phyloP scores from a whole-genome alignment of 2,113 vertebrate genomes.

The Peromyscus leucopus region DNA sequence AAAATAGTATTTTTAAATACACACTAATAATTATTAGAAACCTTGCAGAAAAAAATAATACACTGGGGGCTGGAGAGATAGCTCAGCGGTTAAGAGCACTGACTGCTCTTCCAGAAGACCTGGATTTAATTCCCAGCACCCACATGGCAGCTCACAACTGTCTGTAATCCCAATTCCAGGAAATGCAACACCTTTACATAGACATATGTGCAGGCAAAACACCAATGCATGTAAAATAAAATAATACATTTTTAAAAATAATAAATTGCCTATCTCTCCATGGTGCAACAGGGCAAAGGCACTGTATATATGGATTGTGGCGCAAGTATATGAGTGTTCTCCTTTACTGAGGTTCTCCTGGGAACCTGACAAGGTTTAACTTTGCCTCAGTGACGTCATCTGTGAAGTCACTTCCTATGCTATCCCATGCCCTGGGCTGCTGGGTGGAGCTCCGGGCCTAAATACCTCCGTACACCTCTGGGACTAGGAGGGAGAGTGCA shows the following conservation, averaged over 20 bases:
- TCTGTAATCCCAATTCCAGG: too few relatives aligned
- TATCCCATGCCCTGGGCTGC: neutral
- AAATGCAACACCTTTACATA: too few relatives aligned
- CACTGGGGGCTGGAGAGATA: too few relatives aligned
- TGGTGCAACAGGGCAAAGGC: neutral
- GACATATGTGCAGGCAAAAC: too few relatives aligned
- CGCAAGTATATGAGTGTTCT: rapidly evolving
- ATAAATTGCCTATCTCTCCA: neutral
- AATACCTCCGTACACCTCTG: neutral
- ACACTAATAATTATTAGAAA: neutral
- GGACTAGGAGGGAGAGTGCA: neutral
- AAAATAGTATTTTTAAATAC: neutral
- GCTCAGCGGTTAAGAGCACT: too few relatives aligned
- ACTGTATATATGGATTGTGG: rapidly evolving
- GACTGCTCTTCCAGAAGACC: too few relatives aligned
- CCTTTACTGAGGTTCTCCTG: neutral
- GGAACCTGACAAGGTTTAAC: neutral
- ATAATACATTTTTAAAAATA: neutral
- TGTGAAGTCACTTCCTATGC: neutral
- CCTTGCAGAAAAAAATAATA: neutral
- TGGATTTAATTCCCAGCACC: too few relatives aligned
- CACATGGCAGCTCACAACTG: too few relatives aligned
- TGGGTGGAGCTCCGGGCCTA: neutral
- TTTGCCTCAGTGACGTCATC: neutral
- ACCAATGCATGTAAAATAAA: too few relatives aligned